Percentiles rank a stretch among this genome's conserved stretches.
Conservation (phyloP, 2,797 vertebrate species). For the Anabacerthia variegaticeps region DNA sequence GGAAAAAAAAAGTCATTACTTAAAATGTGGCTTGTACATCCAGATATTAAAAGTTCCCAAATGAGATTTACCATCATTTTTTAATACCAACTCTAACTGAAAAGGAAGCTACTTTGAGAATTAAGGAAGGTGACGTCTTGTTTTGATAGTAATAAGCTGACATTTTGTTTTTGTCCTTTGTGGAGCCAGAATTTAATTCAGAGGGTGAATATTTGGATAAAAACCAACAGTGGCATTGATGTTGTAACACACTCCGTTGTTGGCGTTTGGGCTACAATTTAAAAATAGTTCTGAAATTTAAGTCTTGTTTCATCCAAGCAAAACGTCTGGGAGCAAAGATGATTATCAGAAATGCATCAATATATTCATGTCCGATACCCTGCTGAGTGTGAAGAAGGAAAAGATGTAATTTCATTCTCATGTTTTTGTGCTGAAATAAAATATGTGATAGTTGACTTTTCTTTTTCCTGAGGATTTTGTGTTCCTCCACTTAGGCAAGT, state of each 20-base stretch:
- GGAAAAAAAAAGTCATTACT: background rate
- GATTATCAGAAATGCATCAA: conserved; percentile 36
- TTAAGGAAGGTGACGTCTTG: background rate
- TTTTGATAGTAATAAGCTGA: background rate
- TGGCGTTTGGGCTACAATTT: background rate
- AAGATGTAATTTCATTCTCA: conserved; percentile 10
- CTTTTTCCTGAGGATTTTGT: background rate
- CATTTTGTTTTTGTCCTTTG: background rate
- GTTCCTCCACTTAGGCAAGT: conserved; percentile 21
- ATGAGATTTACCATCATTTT: background rate
- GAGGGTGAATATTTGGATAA: background rate
- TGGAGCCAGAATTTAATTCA: background rate
- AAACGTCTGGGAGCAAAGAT: conserved; percentile 23
- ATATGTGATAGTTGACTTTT: background rate
- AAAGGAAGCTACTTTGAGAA: background rate
- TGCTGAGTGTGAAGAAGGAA: conserved; percentile 27
- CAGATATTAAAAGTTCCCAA: background rate
- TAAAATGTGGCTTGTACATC: background rate
- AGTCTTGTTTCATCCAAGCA: conserved; percentile 22
- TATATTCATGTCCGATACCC: conserved; percentile 16
- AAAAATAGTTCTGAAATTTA: conserved; percentile 17
- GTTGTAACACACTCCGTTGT: background rate
- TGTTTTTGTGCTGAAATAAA: conserved; percentile 34
- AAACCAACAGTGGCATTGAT: background rate
- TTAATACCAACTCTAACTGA: background rate